Base-by-base conservation (phyloP, 1,140 invertebrate species). In the Camponotus floridanus region DNA sequence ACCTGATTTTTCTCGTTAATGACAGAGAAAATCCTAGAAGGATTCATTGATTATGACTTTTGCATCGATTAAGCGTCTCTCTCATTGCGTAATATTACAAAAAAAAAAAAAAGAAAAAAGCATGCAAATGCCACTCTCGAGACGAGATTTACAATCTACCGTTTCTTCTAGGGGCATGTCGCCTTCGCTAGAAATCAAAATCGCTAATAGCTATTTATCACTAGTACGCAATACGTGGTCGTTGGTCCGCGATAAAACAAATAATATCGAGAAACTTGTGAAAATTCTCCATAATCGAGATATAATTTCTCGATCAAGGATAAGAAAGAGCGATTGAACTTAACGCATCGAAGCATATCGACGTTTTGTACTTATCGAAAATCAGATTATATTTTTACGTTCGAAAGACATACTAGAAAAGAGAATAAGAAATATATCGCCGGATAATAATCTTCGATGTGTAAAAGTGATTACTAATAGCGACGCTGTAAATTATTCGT, bases 351-450 rank as follows among this genome's bases (percentile, higher is more conserved):
- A 83, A 83, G 79, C 79, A 83, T 83, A 83, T 83, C 79, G 79
- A 73, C 68, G 55, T 83, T 83, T 83, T 83, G 79, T 83, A 83
- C 79, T 83, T 61, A 74, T 57, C 48, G 26, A 26, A 80, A 80
- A 80, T 42, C 79, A 83, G 39, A 83, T 83, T 83, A 83, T 83
- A 83, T 83, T 83, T 83, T 83, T 83, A 73, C 26, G 79, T 83
- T 83, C 39, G 48, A 83, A 80, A 31, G 18, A 36, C 31, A 21
- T 68, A 21, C 59, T 76, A 33, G 33, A 70, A 33, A 26, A 71
- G 42, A 45, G 39, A 45, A 48, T 45, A 70, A 15, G 42, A 48
- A 31, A 74, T 73, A 70, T 83, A 73, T 80, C 48, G 55, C 26
- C 39, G 39, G 26, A 83, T 48, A 73, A 83, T 83, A 73, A 42